Evolutionary conservation across 2,113 vertebrate species (phyloP), one percentile per base, ranked within the genome.

Genomic region (Caretta caretta): DNA sequence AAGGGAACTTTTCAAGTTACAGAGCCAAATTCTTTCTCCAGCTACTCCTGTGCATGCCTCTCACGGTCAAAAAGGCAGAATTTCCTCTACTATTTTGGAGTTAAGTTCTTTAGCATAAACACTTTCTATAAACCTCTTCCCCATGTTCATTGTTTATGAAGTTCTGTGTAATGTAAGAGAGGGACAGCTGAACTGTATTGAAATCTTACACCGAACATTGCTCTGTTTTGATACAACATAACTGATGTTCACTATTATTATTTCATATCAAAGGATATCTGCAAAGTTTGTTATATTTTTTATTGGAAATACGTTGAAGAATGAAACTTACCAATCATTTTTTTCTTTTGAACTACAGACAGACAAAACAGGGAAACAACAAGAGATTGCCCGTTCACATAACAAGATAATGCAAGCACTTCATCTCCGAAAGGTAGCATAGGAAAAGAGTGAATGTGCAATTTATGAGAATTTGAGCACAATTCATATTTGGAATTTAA

Each of bases 251-350:
- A 1, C 49, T 12, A 3, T 38, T 22, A 75, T 72, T 16, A 31
- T 76, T 88, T 91, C 65, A 65, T 50, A 76, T 79, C 0, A 42
- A 50, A 42, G 0, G 20, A 1, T 50, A 89, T 38, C 79, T 8
- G 54, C 31, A 48, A 31, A 75, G 83, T 29, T 0, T 72, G 65
- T 20, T 38, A n/a, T 69, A n/a, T 69, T 72, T 80, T 83, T 92
- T 49, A 62, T 90, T 92, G 3, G 29, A 93, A 89, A 84, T 75
- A 27, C 0, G 0, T 83, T 91, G 29, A 17, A 79, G 91, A 42
- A 82, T 11, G 38, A 2, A 42, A 49, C 27, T 1, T 53, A 76
- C 0, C 2, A 3, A 10, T 38, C 1, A 6, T 27, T 2, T 8
- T 24, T 57, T 24, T 11, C 5, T 62, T 90, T 83, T 75, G 87